Conservation (phyloP, 2,888 invertebrate species). For the Perithous albicinctus region DNA sequence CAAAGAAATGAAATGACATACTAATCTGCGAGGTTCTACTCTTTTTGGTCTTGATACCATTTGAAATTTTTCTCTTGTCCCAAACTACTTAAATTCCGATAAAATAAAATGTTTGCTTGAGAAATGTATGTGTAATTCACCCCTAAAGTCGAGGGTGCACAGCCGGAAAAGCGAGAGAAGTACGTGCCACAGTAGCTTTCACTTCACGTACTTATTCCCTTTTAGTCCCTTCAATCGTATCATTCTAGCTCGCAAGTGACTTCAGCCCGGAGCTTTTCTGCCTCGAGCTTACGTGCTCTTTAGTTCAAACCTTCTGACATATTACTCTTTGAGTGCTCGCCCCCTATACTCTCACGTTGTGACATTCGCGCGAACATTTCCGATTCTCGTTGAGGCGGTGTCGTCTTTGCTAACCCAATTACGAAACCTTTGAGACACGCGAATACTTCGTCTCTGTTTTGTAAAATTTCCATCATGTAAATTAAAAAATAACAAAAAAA, state of each 20-base stretch:
- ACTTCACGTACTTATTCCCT: slow-evolving; percentile 5
- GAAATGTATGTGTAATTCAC: too few relatives aligned
- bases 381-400: slow-evolving; percentile 34
- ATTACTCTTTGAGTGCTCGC: slow-evolving; percentile 14
- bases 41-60: too few relatives aligned
- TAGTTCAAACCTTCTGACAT: slow-evolving; percentile 12
- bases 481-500: too few relatives aligned
- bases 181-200: background rate
- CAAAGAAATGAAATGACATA: too few relatives aligned
- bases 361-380: slow-evolving; percentile 36
- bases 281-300: slow-evolving; percentile 36
- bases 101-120: too few relatives aligned
- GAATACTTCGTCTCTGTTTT: slow-evolving; percentile 3
- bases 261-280: slow-evolving; percentile 24
- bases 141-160: too few relatives aligned
- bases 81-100: too few relatives aligned
- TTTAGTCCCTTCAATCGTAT: slow-evolving; percentile 11
- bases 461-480: too few relatives aligned
- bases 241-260: background rate
- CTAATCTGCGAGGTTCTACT: too few relatives aligned
- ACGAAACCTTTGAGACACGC: slow-evolving; percentile 9
- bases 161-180: too few relatives aligned
- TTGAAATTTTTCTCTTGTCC: too few relatives aligned
- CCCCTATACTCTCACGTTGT: too few relatives aligned
- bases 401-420: background rate